Evolutionary conservation across 1,140 invertebrate genomes (phyloP).

Genomic region (Bombus sibiricus): DNA sequence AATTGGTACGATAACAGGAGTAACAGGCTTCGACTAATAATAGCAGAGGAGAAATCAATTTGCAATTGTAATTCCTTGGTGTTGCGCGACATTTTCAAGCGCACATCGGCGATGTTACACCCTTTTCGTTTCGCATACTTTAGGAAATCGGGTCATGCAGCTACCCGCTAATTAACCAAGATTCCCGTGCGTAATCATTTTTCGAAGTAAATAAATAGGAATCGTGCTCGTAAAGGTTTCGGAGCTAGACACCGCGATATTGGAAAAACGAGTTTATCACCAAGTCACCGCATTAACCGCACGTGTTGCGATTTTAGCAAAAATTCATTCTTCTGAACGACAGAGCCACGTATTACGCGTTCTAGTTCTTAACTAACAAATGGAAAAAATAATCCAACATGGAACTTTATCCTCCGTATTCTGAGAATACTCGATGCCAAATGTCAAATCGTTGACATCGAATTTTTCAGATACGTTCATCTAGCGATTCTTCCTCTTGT

Average conservation of each 20-base stretch:
- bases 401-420: neutral
- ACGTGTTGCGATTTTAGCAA: neutral
- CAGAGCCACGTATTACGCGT: neutral
- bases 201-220: neutral
- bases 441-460: too few species aligned
- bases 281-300: neutral
- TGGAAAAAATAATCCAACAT: neutral
- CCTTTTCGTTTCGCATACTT: neutral
- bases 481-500: too few species aligned
- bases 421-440: too few species aligned
- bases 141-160: neutral
- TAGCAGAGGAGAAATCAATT: slow-evolving; percentile 28
- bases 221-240: neutral
- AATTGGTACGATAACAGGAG: neutral
- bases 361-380: neutral
- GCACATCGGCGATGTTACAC: neutral
- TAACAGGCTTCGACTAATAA: neutral
- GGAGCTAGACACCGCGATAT: neutral
- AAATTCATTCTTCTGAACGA: neutral
- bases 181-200: neutral
- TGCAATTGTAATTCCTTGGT: slow-evolving; percentile 40
- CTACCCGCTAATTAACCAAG: neutral
- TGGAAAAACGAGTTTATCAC: neutral
- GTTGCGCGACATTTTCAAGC: neutral
- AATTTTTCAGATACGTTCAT: too few species aligned